Evolutionary conservation across 2,888 invertebrate genomes (phyloP).

Genomic region (Scaptomyza polygonia): DNA sequence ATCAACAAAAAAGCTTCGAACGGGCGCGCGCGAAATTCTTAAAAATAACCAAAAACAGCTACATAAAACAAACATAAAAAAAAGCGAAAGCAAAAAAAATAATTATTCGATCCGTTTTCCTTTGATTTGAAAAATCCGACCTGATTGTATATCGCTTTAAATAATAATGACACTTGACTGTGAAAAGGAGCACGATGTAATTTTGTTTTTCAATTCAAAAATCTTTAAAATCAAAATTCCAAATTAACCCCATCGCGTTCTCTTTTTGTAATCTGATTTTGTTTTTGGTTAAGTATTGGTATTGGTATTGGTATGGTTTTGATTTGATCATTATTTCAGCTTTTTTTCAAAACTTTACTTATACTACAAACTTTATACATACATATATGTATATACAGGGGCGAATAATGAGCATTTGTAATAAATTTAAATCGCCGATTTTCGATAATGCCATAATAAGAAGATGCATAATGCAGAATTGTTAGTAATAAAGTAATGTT

Average conservation of each 20-base stretch:
- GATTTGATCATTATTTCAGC: too few relatives aligned
- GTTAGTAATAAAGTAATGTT: too few relatives aligned
- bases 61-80: neutral
- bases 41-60: neutral
- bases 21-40: constrained; percentile 3
- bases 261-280: constrained; percentile 9
- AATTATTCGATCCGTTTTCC: constrained; percentile 47
- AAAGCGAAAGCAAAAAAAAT: constrained; percentile 2
- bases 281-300: constrained; percentile 3
- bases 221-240: constrained; percentile 33
- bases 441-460: too few relatives aligned
- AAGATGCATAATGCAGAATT: too few relatives aligned
- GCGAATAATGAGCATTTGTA: too few relatives aligned
- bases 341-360: too few relatives aligned
- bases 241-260: constrained; percentile 18
- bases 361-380: too few relatives aligned
- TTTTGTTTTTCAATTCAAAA: constrained; percentile 61
- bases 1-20: neutral
- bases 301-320: constrained; percentile 1
- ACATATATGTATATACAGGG: too few relatives aligned
- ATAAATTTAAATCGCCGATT: too few relatives aligned
- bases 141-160: constrained; percentile 14
- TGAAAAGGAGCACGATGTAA: constrained; percentile 84
- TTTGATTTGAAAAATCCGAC: constrained; percentile 39
- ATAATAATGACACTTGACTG: constrained; percentile 83